A percentile compares a stretch with the other conserved stretches of the same genome.
Evolutionary conservation across 2,888 invertebrate genomes (phyloP).

Genomic region (Gordius sp.): DNA sequence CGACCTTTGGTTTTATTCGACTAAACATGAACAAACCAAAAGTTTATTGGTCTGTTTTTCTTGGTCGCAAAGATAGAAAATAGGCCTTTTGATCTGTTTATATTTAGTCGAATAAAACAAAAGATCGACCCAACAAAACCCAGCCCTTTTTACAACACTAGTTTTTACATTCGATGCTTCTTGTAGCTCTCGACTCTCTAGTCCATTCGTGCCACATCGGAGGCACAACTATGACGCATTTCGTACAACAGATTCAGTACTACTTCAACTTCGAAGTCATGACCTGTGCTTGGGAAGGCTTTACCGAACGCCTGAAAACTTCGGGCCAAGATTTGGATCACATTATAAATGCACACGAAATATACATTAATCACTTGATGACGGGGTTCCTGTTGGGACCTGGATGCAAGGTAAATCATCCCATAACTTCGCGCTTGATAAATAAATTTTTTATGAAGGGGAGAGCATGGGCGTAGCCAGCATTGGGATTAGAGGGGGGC

Average conservation of each 20-base stretch:
- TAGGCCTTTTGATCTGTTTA: too few relatives aligned
- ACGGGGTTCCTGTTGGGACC: background rate
- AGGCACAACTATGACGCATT: background rate
- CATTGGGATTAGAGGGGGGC: too few relatives aligned
- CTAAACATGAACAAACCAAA: too few relatives aligned
- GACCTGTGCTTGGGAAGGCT: background rate
- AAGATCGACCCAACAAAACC: too few relatives aligned
- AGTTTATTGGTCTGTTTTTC: too few relatives aligned
- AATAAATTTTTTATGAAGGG: background rate
- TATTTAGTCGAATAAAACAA: too few relatives aligned
- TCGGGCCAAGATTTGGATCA: background rate
- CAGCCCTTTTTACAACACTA: too few relatives aligned
- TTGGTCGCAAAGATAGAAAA: too few relatives aligned
- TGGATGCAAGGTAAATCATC: background rate
- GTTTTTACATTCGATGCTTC: too few relatives aligned
- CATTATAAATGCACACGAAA: background rate
- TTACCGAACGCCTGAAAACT: background rate
- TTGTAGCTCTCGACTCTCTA: background rate
- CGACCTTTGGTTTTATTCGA: too few relatives aligned
- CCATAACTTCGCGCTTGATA: background rate
- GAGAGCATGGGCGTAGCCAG: too few relatives aligned
- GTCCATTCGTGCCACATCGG: conserved; percentile 1
- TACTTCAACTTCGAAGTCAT: conserved; percentile 9
- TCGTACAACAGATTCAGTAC: conserved; percentile 9
- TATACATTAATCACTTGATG: background rate